Evolutionary conservation across 2,797 vertebrate species (phyloP).

Genomic region (Bovichtus variegatus): DNA sequence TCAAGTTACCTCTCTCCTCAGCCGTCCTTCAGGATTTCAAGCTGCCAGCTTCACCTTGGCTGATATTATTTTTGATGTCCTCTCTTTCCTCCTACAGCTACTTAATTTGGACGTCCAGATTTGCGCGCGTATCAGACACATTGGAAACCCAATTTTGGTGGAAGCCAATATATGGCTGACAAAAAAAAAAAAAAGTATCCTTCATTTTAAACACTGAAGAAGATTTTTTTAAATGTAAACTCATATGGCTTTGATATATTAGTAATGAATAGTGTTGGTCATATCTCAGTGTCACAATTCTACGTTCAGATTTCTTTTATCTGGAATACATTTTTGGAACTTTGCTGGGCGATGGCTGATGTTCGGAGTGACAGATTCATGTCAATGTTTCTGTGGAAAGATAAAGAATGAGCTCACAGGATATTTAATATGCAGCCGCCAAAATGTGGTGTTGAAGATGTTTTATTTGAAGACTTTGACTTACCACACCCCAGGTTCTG

Average conservation of each 20-base stretch:
- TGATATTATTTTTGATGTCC: neutral
- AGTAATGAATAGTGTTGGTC: neutral
- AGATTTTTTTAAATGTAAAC: neutral
- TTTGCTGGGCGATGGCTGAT: neutral
- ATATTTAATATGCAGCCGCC: slow-evolving; percentile 1
- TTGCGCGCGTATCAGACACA: neutral
- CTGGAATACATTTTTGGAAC: neutral
- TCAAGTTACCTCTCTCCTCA: neutral
- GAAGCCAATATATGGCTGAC: neutral
- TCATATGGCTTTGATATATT: neutral
- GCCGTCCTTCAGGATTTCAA: neutral
- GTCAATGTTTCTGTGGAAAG: slow-evolving; percentile 13
- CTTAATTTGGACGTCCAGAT: neutral
- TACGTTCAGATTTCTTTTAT: slow-evolving; percentile 3
- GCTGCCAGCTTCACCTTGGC: neutral
- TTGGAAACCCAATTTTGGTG: neutral
- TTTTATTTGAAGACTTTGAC: slow-evolving; percentile 18
- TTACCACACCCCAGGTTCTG: slow-evolving; percentile 1
- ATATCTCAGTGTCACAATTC: neutral
- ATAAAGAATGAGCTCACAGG: slow-evolving; percentile 5
- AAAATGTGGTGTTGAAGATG: slow-evolving; percentile 24
- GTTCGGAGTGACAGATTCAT: slow-evolving; percentile 7
- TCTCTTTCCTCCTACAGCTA: neutral
- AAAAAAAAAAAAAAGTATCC: neutral
- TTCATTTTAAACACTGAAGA: neutral